Percentiles rank a stretch among this genome's conserved stretches.
Evolutionary conservation across 2,888 invertebrate species (phyloP).

Genomic region (Unio delphinus): DNA sequence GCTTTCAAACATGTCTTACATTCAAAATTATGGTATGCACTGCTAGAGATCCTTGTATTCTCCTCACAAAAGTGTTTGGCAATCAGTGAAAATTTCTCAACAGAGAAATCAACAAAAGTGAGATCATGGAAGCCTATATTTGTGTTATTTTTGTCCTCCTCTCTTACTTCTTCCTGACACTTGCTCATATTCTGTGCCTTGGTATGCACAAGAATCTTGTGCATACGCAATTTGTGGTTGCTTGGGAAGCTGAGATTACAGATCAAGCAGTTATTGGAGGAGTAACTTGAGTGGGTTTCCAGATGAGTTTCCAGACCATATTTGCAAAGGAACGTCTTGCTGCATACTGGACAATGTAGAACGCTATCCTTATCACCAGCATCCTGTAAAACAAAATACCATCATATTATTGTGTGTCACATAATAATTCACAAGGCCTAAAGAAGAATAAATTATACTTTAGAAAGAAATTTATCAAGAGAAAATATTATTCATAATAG

Average conservation of each 20-base stretch:
- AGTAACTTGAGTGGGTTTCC: slow-evolving; percentile 80
- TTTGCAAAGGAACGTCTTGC: slow-evolving; percentile 77
- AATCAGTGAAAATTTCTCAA: slow-evolving; percentile 84
- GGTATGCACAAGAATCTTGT: slow-evolving; percentile 78
- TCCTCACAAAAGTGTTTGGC: slow-evolving; percentile 83
- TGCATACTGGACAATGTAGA: slow-evolving; percentile 78
- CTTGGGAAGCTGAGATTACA: slow-evolving; percentile 83
- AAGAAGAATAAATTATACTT: no score
- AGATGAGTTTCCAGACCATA: slow-evolving; percentile 79
- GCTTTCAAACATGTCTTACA: slow-evolving; percentile 67
- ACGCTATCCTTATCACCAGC: slow-evolving; percentile 32
- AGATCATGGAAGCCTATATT: slow-evolving; percentile 73
- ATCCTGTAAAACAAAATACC: slow-evolving; percentile 10
- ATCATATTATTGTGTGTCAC: no score
- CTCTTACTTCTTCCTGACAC: slow-evolving; percentile 12
- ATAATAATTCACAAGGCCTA: no score
- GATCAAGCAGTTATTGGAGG: slow-evolving; percentile 79
- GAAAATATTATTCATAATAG: no score
- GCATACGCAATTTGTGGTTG: slow-evolving; percentile 81
- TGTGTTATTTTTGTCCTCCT: slow-evolving; percentile 12
- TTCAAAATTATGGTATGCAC: slow-evolving; percentile 64
- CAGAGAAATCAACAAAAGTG: slow-evolving; percentile 85
- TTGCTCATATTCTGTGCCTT: slow-evolving; percentile 12
- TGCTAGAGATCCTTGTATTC: slow-evolving; percentile 70
- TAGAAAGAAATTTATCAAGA: no score